A percentile compares a stretch with the other conserved stretches of the same genome.
These are phyloP conservation scores for Labeo rohita DNA, from an alignment of 2,113 vertebrate species.

Conservation along the genomic window DNA sequence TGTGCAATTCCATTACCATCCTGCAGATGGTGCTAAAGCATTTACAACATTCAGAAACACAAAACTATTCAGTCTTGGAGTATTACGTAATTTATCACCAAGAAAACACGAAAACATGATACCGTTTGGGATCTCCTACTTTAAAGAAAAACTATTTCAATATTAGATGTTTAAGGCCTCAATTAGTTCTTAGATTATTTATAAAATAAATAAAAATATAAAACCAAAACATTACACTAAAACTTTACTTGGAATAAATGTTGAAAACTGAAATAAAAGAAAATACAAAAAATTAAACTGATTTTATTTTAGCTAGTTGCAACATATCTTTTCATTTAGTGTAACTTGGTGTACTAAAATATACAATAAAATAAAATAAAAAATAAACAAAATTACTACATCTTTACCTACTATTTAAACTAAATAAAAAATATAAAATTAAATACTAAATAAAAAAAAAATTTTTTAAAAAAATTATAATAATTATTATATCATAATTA, in stretches of 20 bases:
- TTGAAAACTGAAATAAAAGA: not conserved
- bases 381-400: not conserved
- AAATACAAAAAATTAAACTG: not conserved
- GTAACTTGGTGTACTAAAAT: not conserved
- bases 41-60: not conserved
- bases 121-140: no score
- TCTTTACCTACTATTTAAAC: not conserved
- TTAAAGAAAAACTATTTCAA: not conserved
- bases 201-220: not conserved
- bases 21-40: slow-evolving; percentile 40
- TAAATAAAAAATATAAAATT: not conserved
- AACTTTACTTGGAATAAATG: not conserved
- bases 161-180: not conserved
- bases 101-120: not conserved
- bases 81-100: not conserved
- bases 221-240: not conserved
- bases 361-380: not conserved
- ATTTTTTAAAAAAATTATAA: no score
- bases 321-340: no score
- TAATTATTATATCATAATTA: no score
- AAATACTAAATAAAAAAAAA: no score
- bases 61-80: not conserved
- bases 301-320: no score
- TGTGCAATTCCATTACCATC: not conserved
- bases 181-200: not conserved